Evolutionary conservation across 2,113 vertebrate genomes (phyloP), one percentile per base, ranked within the genome.

Genomic region (Macroglossus sobrinus): DNA sequence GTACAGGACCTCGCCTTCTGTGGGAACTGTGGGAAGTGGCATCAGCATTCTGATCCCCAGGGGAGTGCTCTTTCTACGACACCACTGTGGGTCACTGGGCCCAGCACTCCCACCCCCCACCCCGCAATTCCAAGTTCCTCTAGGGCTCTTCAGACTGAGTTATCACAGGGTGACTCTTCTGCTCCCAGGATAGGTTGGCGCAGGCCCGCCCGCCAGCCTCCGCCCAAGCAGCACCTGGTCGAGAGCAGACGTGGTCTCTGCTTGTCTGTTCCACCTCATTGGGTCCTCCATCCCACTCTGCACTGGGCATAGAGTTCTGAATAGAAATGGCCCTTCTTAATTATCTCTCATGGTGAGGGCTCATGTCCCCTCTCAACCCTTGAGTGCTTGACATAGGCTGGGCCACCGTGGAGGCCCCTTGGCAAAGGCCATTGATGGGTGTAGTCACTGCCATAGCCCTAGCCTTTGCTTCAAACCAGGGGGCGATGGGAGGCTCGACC

Each of bases 141-240:
- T 86, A 0, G 16, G 53, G 61, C 33, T 40, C 66, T 45, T 63
- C 72, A 35, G 16, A 78, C 50, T 35, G 84, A 5, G 57, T 64
- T 1, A 1, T 50, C 59, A 2, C 1, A 0, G 45, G 3, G 0
- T 3, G 69, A 66, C 33, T 50, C 47, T 33, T 50, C 30, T 59
- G 18, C 6, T 21, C 43, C 35, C 16, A 21, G 1, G 15, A 81
- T n/a, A 45, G 33, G 55, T 22, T 35, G 22, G 24, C 3, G 18
- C 22, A 43, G 45, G 75, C 64, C 22, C 16, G 3, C 8, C 24
- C 4, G 3, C 63, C 24, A 64, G 18, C 69, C 61, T 76, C 61
- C 2, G 1, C 4, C 1, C 19, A 18, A 2, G 40, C 21, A 7
- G n/a, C 47, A 55, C 24, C 19, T 35, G 71, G 8, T 0, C 0